Base-by-base conservation (phyloP, 2,888 invertebrate species). In the Byasa hedistus region DNA sequence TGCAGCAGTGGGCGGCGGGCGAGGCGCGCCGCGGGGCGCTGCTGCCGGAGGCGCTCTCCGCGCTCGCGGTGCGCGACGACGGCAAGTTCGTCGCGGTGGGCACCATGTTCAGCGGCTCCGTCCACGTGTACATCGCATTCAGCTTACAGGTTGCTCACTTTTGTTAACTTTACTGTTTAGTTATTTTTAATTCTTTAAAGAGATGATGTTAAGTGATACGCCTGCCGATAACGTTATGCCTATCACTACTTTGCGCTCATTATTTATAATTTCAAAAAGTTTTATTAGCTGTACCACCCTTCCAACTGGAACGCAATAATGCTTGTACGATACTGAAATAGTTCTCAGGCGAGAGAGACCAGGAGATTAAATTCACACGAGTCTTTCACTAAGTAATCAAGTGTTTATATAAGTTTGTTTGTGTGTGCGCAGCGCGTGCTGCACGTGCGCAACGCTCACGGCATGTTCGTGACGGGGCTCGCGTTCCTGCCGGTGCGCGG, bases 381-480 rank as follows among this genome's bases (percentile, higher is more conserved):
- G n/a, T n/a, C n/a, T n/a, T n/a, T n/a, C n/a, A n/a, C n/a, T n/a
- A 32, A 32, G 10, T 32, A 5, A 10, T 10, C 10, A 8, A 10
- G 8, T 32, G 10, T 32, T 1, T 27, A 27, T 27, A 8, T 27
- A 27, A 7, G 27, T 27, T 7, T 48, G 12, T 24, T 27, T 27
- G 27, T 48, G 32, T 65, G 48, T 56, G 12, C 23, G 24, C 88
- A 97, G 96, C 94, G 95, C 76, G 94, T 97, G 71, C 93, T 98
- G 76, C 95, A 96, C 86, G 95, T 98, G 82, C 92, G 94, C 72
- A 94, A 94, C 79, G 97, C 97, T 70, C 99, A 99, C 93, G 96
- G 96, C 79, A 98, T 98, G 95, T 99, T 99, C 92, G 97, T 99
- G 71, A 99, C 99, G 62, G 98, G 98, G 17, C 91, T 99, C 74